Conservation (phyloP, 2,113 vertebrate species). For the Zosterops borbonicus region DNA sequence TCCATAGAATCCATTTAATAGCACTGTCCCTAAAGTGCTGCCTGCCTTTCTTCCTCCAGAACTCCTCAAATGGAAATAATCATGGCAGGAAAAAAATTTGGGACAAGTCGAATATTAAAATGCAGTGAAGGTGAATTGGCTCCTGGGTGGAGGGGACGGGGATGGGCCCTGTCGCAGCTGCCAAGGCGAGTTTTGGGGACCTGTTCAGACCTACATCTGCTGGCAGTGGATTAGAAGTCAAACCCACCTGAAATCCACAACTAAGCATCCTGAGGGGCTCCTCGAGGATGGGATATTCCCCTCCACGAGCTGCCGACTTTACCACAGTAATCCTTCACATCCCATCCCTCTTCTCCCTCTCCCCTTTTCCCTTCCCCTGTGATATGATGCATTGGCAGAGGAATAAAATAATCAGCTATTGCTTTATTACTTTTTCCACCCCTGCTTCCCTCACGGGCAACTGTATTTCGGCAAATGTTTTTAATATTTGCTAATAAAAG, state of each 20-base stretch:
- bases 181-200: not conserved
- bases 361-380: not conserved
- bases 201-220: not conserved
- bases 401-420: slow-evolving; percentile 21
- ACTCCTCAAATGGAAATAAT: not conserved
- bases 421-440: slow-evolving; percentile 49
- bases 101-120: not conserved
- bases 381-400: not conserved
- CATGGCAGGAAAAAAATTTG: not conserved
- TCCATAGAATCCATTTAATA: not conserved
- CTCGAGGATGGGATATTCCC: not conserved
- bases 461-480: slow-evolving; percentile 39
- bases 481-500: slow-evolving; percentile 61
- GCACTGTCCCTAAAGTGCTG: not conserved
- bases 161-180: not conserved
- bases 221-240: not conserved
- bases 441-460: slow-evolving; percentile 6
- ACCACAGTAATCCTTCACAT: not conserved
- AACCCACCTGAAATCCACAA: not conserved
- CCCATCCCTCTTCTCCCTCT: not conserved
- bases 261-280: not conserved
- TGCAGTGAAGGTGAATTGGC: not conserved
- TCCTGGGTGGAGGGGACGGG: not conserved
- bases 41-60: not conserved
- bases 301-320: not conserved